phyloP scores from a whole-genome alignment of 1,140 invertebrate species.

The Drosophila kurseongensis region DNA sequence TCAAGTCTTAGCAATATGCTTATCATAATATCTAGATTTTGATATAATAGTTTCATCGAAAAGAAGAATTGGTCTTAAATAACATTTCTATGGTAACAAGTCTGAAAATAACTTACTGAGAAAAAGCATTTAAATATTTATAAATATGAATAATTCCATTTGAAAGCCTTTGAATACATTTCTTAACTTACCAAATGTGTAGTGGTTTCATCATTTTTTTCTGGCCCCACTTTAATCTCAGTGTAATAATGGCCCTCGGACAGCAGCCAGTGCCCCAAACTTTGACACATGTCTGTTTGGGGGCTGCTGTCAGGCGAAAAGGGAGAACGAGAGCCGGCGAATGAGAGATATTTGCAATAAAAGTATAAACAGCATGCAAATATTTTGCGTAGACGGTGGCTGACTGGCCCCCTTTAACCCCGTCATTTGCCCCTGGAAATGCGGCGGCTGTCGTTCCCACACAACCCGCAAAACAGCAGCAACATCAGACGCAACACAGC shows the following conservation, averaged over 20 bases:
- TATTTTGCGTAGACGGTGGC: conserved; percentile 64
- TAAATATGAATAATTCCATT: no score
- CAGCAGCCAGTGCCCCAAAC: conserved; percentile 38
- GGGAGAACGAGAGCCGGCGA: conserved; percentile 6
- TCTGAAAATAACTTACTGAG: no score
- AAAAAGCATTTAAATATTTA: no score
- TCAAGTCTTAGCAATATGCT: no score
- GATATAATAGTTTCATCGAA: no score
- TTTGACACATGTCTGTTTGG: conserved; percentile 48
- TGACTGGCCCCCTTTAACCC: background rate
- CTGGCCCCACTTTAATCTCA: conserved; percentile 20
- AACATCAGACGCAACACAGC: conserved; percentile 44
- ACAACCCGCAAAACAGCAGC: conserved; percentile 38
- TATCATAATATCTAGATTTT: no score
- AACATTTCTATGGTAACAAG: no score
- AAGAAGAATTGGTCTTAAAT: no score
- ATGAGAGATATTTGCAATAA: conserved; percentile 79
- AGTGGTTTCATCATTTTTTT: no score
- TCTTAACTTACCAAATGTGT: no score
- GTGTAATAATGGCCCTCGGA: conserved; percentile 54
- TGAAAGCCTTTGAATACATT: no score
- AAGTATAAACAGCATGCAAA: conserved; percentile 78
- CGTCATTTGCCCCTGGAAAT: conserved; percentile 9
- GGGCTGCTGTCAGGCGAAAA: conserved; percentile 15
- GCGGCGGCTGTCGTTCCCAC: conserved; percentile 49